phyloP scores from a whole-genome alignment of 2,888 invertebrate species.

The Aphodius granarius region DNA sequence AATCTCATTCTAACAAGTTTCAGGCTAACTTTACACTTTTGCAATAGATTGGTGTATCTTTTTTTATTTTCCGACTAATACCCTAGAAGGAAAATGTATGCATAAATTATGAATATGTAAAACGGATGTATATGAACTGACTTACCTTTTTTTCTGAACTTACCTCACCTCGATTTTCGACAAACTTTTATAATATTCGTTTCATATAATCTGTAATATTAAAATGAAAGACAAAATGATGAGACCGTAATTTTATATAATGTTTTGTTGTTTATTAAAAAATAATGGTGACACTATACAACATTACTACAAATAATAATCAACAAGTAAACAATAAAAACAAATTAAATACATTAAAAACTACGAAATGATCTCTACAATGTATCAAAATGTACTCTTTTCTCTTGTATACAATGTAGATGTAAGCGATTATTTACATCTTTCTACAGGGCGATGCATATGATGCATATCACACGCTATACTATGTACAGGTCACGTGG shows the following conservation, averaged over 20 bases:
- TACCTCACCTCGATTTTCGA: no score
- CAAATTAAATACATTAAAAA: background rate
- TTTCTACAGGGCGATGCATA: background rate
- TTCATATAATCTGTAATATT: constrained; percentile 22
- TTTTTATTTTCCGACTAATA: no score
- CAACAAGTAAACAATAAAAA: constrained; percentile 15
- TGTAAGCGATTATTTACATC: background rate
- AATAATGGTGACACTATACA: constrained; percentile 34
- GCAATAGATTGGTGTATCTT: no score
- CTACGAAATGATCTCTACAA: background rate
- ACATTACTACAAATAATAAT: constrained; percentile 34
- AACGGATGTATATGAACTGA: no score
- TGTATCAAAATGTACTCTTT: background rate
- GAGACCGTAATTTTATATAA: constrained; percentile 25
- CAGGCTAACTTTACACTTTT: no score
- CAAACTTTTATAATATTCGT: no score
- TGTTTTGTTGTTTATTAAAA: constrained; percentile 25
- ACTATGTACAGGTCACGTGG: background rate
- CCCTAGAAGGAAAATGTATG: no score
- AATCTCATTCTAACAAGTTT: no score
- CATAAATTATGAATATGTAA: no score
- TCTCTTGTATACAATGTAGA: background rate
- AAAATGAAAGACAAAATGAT: constrained; percentile 20
- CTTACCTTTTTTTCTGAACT: no score
- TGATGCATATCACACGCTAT: background rate